phyloP scores from a whole-genome alignment of 64 coral and sea anemone genomes.

The Pachyseris speciosa region DNA sequence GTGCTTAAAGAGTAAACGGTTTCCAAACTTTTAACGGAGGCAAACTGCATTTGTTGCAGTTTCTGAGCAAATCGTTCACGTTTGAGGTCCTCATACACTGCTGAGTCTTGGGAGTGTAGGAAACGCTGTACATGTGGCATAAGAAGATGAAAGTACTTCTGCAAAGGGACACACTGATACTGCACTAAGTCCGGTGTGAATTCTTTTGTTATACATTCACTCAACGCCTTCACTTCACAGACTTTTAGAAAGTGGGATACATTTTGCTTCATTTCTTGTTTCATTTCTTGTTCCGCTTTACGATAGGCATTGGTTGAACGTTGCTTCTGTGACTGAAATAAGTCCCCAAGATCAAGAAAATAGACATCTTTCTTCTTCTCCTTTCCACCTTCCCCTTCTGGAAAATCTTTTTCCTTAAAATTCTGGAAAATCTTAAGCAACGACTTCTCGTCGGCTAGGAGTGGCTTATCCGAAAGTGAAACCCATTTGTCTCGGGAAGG shows the following conservation, averaged over 20 bases:
- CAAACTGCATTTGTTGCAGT: slow-evolving; percentile 65
- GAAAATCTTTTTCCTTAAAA: not conserved
- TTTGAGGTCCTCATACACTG: slow-evolving; percentile 36
- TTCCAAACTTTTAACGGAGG: slow-evolving; percentile 57
- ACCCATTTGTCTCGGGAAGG: slow-evolving; percentile 71
- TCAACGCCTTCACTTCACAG: slow-evolving; percentile 68
- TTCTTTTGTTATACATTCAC: slow-evolving; percentile 52
- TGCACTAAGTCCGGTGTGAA: slow-evolving; percentile 23
- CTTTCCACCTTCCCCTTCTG: not conserved
- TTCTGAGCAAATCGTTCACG: slow-evolving; percentile 24
- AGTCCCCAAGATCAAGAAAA: slow-evolving; percentile 69
- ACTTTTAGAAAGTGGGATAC: slow-evolving; percentile 48
- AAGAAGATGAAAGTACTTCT: slow-evolving; percentile 64
- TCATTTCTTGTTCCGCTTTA: not conserved
- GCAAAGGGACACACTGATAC: slow-evolving; percentile 58
- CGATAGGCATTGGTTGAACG: not conserved
- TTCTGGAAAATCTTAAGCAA: slow-evolving; percentile 74
- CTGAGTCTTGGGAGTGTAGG: slow-evolving; percentile 21
- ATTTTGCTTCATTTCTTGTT: not conserved
- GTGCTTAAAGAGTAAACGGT: slow-evolving; percentile 55
- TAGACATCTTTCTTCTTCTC: slow-evolving; percentile 42
- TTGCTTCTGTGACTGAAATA: not conserved
- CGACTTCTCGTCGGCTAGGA: slow-evolving; percentile 67
- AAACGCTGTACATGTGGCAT: slow-evolving; percentile 80
- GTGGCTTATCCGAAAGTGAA: slow-evolving; percentile 75